Evolutionary conservation across 37 sponge, comb jelly and placozoan species (phyloP).

Genomic region (Eunapius fragilis): DNA sequence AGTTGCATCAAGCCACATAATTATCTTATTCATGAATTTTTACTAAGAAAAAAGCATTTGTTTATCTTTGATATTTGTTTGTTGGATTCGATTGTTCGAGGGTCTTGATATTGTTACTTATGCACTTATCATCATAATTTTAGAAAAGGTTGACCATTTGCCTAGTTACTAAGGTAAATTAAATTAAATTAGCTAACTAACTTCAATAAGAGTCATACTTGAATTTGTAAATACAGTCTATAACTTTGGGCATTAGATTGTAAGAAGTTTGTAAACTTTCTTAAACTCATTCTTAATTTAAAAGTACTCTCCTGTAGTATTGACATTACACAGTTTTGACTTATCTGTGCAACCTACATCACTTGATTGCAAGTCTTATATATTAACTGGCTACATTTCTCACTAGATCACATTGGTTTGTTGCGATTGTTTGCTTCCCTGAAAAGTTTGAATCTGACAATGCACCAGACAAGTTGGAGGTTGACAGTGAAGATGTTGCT

Average conservation of each 20-base stretch:
- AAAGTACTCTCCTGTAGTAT: neutral
- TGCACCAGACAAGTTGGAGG: neutral
- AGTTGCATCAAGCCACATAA: neutral
- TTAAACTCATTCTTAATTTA: neutral
- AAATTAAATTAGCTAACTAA: neutral
- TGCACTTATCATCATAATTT: neutral
- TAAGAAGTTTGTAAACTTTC: neutral
- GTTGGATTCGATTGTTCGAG: neutral
- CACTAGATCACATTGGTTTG: slow-evolving; percentile 81
- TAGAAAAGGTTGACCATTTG: neutral
- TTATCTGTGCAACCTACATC: neutral
- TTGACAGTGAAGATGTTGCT: neutral
- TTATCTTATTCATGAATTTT: neutral
- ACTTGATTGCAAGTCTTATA: neutral
- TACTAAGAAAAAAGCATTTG: neutral
- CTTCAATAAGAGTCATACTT: neutral
- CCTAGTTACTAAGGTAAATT: neutral
- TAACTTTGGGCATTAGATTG: neutral
- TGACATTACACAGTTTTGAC: neutral
- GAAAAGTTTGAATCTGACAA: slow-evolving; percentile 54
- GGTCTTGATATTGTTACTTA: neutral
- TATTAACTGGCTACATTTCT: neutral
- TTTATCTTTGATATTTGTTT: neutral
- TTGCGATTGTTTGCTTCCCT: slow-evolving; percentile 81
- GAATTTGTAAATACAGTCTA: neutral